phyloP scores from a whole-genome alignment of 2,888 invertebrate species.

The Esperia sulphurella region DNA sequence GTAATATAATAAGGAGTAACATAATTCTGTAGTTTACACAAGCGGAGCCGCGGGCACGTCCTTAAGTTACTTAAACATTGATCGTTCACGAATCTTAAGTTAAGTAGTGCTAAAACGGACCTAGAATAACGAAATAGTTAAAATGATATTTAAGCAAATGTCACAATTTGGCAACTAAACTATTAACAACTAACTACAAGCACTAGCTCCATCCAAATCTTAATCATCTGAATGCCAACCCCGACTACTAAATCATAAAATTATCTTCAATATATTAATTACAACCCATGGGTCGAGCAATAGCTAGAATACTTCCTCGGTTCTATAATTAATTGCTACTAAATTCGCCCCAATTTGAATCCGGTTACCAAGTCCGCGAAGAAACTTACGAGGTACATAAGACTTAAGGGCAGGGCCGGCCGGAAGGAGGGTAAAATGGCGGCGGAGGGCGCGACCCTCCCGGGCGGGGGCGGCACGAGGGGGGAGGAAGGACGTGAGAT shows the following conservation, averaged over 20 bases:
- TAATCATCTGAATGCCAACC: slow-evolving; percentile 20
- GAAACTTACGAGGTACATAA: slow-evolving; percentile 79
- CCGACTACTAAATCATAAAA: slow-evolving; percentile 48
- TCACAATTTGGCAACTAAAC: too few relatives aligned
- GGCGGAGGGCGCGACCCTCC: slow-evolving; percentile 73
- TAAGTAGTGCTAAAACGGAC: too few relatives aligned
- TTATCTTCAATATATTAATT: slow-evolving; percentile 65
- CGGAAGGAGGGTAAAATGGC: slow-evolving; percentile 75
- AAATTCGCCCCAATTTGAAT: slow-evolving; percentile 79
- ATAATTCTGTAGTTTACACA: too few relatives aligned
- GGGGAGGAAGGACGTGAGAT: slow-evolving; percentile 78
- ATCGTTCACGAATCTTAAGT: too few relatives aligned
- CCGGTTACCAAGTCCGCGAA: slow-evolving; percentile 77
- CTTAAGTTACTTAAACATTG: too few relatives aligned
- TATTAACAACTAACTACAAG: too few relatives aligned
- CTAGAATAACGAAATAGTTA: too few relatives aligned
- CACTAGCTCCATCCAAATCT: background rate
- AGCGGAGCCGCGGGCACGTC: too few relatives aligned
- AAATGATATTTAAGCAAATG: too few relatives aligned
- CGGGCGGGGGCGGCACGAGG: slow-evolving; percentile 30
- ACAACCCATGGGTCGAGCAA: slow-evolving; percentile 53
- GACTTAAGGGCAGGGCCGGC: slow-evolving; percentile 77
- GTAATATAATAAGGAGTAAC: too few relatives aligned
- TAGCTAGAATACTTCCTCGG: slow-evolving; percentile 61
- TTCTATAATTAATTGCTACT: slow-evolving; percentile 78